Evolutionary conservation across 2,113 vertebrate genomes (phyloP).

Genomic region (Chitala chitala): DNA sequence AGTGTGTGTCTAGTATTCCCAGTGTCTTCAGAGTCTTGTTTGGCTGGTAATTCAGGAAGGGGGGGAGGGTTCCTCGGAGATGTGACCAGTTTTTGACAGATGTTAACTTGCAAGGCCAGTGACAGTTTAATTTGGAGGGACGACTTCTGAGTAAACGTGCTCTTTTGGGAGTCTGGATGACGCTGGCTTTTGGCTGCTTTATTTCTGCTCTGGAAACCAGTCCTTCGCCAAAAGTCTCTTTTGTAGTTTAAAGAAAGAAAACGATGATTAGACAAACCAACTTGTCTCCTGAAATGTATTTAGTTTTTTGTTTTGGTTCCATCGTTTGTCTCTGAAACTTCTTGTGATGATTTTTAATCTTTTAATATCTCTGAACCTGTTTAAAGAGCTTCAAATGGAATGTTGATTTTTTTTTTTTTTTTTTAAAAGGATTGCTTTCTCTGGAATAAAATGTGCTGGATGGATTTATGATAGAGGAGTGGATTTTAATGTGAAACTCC

Average conservation of each 20-base stretch:
- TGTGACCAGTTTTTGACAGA: constrained; percentile 53
- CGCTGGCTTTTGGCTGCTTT: neutral
- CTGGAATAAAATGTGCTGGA: too few species aligned
- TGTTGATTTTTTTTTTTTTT: too few species aligned
- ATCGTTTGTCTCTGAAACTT: neutral
- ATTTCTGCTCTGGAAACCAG: neutral
- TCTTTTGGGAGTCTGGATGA: neutral
- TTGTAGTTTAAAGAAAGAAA: too few species aligned
- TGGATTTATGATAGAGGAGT: too few species aligned
- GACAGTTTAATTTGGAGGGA: constrained; percentile 1
- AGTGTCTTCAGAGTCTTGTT: constrained; percentile 37
- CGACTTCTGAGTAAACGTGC: neutral
- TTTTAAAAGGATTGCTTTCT: too few species aligned
- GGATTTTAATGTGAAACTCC: too few species aligned
- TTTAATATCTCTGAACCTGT: neutral
- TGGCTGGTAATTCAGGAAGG: constrained; percentile 21
- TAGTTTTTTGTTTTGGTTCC: neutral
- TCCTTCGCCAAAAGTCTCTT: too few species aligned
- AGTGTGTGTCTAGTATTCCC: constrained; percentile 37
- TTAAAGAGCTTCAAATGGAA: neutral
- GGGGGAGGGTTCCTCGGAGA: constrained; percentile 16
- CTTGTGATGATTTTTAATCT: neutral
- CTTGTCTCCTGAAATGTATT: too few species aligned
- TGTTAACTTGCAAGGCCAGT: constrained; percentile 4
- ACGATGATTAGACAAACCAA: too few species aligned